Base-by-base conservation (phyloP, 2,797 vertebrate genomes). In the Bucorvus abyssinicus region DNA sequence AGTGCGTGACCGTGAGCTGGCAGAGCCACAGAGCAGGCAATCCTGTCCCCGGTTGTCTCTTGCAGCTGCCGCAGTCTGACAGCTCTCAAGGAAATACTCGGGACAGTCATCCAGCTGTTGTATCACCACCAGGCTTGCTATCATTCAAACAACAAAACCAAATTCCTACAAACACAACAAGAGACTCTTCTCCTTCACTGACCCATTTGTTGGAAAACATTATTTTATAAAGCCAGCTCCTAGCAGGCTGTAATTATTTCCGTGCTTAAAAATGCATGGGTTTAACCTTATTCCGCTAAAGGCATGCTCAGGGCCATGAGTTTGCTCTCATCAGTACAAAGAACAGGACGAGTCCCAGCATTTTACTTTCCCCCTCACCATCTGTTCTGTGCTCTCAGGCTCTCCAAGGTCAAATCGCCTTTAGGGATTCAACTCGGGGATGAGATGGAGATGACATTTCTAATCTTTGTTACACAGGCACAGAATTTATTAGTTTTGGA, bases 371-470 rank as follows among this genome's bases (percentile, higher is more conserved):
- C 47, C 47, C 52, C 50, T 87, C 76, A 84, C 70, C 70, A 96
- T 93, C 83, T 96, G 91, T 84, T 93, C 77, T 36, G 10, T 78
- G 92, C 74, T 90, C 93, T 88, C 70, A 77, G 87, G 86, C 75
- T 89, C 76, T 89, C 76, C 74, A 78, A 96, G 92, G 92, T 94
- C 90, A 96, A 95, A 95, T 75, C 2, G 32, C 86, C 87, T 94
- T 89, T 79, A 89, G 60, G 81, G 75, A 95, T 91, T 95, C 93
- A 80, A 88, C 80, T 92, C 70, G 56, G 88, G 91, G 80, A 77
- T 95, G 94, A 94, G 44, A 92, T 74, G 55, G 21, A 40, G 63
- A 78, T 82, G 70, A 92, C 87, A 89, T 73, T 96, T 91, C 91
- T 92, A 90, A 91, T 94, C 84, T 95, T 89, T 74, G 24, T 76